Conservation (phyloP, 2,113 vertebrate genomes). For the Siphamia tubifer region DNA sequence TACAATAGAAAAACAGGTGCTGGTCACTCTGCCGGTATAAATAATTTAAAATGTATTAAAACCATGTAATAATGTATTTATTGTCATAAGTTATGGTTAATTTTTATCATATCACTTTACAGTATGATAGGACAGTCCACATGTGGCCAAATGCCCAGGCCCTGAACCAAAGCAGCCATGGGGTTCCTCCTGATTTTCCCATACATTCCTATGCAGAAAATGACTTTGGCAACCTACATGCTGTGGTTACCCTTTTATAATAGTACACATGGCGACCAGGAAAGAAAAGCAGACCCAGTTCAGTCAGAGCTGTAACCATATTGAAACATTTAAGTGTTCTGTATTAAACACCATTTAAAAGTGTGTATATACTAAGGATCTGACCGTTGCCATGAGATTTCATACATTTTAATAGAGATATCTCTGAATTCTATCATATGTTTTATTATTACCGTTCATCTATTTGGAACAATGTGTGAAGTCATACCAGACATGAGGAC, state of each 20-base stretch:
- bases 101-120: too few relatives aligned
- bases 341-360: slow-evolving; percentile 44
- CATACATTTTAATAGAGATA: slow-evolving; percentile 33
- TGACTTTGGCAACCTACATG: slow-evolving; percentile 31
- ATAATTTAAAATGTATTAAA: too few relatives aligned
- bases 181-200: slow-evolving; percentile 22
- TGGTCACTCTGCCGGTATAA: too few relatives aligned
- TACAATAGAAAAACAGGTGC: too few relatives aligned
- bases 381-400: slow-evolving; percentile 28
- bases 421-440: slow-evolving; percentile 39
- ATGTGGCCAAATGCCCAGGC: slow-evolving; percentile 8
- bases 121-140: background rate
- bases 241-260: slow-evolving; percentile 48
- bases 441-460: slow-evolving; percentile 1
- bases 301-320: slow-evolving; percentile 18
- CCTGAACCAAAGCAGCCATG: slow-evolving; percentile 1
- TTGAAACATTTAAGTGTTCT: slow-evolving; percentile 53
- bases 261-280: slow-evolving; percentile 34
- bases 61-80: too few relatives aligned
- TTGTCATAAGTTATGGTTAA: too few relatives aligned
- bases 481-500: slow-evolving; percentile 14
- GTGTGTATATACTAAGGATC: slow-evolving; percentile 21
- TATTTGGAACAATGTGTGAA: slow-evolving; percentile 30
- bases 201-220: slow-evolving; percentile 37
- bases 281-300: slow-evolving; percentile 35